phyloP scores from a whole-genome alignment of 2,113 vertebrate genomes.

The Hydropotes inermis region DNA sequence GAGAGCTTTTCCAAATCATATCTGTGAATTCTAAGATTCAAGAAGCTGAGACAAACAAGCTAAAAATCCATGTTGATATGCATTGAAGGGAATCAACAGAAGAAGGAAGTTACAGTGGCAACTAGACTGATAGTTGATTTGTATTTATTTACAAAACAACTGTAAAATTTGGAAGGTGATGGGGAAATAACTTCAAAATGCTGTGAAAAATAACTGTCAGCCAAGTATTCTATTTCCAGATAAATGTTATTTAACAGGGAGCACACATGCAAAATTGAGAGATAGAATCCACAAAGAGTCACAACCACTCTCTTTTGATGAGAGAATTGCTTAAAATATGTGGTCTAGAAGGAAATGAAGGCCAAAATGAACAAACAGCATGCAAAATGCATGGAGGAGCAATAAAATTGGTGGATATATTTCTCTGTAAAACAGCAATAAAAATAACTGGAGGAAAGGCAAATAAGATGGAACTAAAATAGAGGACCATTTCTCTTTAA shows the following conservation, averaged over 20 bases:
- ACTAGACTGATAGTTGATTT: neutral
- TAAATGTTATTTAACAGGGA: neutral
- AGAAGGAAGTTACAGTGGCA: neutral
- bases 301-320: neutral
- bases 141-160: neutral
- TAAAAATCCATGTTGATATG: neutral
- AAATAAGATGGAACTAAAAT: neutral
- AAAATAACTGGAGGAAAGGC: neutral
- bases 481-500: neutral
- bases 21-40: neutral
- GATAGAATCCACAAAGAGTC: neutral
- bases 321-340: neutral
- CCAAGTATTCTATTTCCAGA: neutral
- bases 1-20: neutral
- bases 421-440: neutral
- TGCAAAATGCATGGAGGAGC: neutral
- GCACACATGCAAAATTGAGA: neutral
- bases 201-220: slow-evolving; percentile 16
- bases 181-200: neutral
- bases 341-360: neutral
- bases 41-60: neutral
- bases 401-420: neutral
- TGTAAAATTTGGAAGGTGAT: neutral
- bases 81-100: neutral
- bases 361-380: neutral